Evolutionary conservation across 2,797 vertebrate species (phyloP).

Genomic region (Sebastes minor): DNA sequence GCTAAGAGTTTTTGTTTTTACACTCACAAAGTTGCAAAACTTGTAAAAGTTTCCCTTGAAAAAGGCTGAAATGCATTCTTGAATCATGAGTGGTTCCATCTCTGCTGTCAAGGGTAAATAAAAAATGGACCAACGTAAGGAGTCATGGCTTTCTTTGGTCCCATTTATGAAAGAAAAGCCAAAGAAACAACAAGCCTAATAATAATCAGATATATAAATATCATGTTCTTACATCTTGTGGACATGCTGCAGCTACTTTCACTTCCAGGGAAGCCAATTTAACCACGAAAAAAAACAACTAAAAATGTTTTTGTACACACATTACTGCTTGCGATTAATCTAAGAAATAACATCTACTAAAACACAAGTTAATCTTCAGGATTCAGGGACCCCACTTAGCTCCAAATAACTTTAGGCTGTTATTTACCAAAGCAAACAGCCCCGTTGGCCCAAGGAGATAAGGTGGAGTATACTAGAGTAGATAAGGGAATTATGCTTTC

Average conservation of each 20-base stretch:
- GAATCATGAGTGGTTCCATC: neutral
- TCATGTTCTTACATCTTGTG: neutral
- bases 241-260: neutral
- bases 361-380: slow-evolving; percentile 5
- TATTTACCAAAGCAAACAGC: neutral
- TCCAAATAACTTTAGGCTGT: neutral
- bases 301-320: neutral
- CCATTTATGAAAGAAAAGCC: neutral
- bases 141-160: neutral
- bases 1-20: neutral
- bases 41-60: neutral
- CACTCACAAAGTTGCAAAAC: neutral
- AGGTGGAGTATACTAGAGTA: neutral
- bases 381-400: neutral
- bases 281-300: neutral
- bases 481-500: neutral
- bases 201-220: neutral
- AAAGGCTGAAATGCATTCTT: neutral
- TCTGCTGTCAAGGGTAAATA: neutral
- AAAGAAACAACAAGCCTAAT: neutral
- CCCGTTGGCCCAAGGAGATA: neutral
- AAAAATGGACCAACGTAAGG: neutral
- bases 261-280: neutral
- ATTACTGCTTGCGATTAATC: neutral
- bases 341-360: neutral